phyloP scores from a whole-genome alignment of 2,113 vertebrate genomes.

The Balaeniceps rex region DNA sequence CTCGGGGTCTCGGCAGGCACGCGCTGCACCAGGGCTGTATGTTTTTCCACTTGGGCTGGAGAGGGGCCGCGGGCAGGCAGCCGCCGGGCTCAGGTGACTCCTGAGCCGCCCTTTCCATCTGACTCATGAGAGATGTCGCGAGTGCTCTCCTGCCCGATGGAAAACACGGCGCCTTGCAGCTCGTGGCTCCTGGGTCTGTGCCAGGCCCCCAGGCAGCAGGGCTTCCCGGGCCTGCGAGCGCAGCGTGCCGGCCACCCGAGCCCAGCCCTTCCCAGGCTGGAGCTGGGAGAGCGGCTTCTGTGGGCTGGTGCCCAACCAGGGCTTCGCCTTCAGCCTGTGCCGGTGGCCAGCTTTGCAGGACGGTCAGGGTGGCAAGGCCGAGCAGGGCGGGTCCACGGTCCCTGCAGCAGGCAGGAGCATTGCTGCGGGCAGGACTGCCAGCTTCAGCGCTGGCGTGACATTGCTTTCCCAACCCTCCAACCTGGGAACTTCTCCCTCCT shows the following conservation, averaged over 20 bases:
- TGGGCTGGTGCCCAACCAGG: background rate
- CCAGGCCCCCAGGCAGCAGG: background rate
- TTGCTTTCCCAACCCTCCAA: background rate
- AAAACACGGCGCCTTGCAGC: background rate
- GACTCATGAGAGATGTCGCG: background rate
- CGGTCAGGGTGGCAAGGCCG: background rate
- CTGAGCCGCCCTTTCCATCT: slow-evolving; percentile 21
- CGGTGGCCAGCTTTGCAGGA: rapidly evolving
- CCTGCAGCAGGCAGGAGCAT: rapidly evolving
- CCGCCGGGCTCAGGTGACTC: slow-evolving; percentile 20
- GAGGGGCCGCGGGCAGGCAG: background rate
- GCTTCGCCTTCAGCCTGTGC: background rate
- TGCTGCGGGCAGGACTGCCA: background rate
- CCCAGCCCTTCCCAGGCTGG: background rate
- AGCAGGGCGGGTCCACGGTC: background rate
- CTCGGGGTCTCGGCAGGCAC: background rate
- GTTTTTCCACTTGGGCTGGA: slow-evolving; percentile 46
- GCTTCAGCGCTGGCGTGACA: background rate
- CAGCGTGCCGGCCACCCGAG: background rate
- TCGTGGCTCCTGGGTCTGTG: background rate
- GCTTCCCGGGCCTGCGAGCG: background rate
- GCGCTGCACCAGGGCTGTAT: background rate
- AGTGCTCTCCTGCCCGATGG: background rate
- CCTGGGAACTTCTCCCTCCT: background rate
- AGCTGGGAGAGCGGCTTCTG: background rate